A percentile compares a stretch with the other conserved stretches of the same genome.
Evolutionary conservation across 2,797 vertebrate genomes (phyloP).

Genomic region (Tiaroga cobitis): DNA sequence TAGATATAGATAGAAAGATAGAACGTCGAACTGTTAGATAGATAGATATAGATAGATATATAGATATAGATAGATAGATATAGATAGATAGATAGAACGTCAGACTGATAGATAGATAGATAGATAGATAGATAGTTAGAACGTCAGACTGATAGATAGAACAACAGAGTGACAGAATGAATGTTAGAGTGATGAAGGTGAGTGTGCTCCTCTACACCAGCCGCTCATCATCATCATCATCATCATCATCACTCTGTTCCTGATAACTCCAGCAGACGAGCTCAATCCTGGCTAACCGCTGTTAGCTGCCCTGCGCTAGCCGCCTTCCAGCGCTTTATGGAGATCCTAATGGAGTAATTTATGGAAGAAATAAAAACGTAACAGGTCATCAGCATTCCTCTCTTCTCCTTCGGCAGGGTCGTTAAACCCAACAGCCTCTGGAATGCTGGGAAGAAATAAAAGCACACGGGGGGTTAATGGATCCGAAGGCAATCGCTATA

Average conservation of each 20-base stretch:
- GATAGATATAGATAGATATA: too few relatives aligned
- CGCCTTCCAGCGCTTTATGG: constrained; percentile 64
- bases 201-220: not conserved
- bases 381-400: constrained; percentile 73
- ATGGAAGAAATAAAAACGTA: constrained; percentile 74
- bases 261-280: constrained; percentile 14
- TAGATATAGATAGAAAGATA: too few relatives aligned
- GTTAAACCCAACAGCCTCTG: constrained; percentile 60
- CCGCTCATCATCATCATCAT: not conserved
- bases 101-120: too few relatives aligned
- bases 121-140: too few relatives aligned
- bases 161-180: too few relatives aligned
- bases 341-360: constrained; percentile 77
- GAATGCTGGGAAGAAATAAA: constrained; percentile 56
- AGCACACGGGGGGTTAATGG: constrained; percentile 74
- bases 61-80: too few relatives aligned
- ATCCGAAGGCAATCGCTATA: constrained; percentile 68
- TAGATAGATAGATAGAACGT: too few relatives aligned
- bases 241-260: not conserved
- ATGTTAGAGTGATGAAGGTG: too few relatives aligned
- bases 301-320: constrained; percentile 53
- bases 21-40: fast-evolving
- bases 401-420: constrained; percentile 47
- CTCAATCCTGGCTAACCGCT: constrained; percentile 63
- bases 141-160: too few relatives aligned